phyloP scores from a whole-genome alignment of 2,797 vertebrate species.

The Typhlichthys eigenmanni region DNA sequence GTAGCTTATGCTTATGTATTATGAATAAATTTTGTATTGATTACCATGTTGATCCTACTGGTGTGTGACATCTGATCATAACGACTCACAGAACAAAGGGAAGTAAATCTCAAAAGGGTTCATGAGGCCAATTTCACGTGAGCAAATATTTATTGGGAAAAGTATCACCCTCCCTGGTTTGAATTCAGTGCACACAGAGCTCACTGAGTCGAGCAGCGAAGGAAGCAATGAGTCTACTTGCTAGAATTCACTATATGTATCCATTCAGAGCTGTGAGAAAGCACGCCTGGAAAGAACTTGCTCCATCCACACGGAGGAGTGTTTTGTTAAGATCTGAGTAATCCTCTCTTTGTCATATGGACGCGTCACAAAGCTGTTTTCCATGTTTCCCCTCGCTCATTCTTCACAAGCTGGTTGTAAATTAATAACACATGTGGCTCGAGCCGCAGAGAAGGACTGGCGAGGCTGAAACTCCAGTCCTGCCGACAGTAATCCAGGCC shows the following conservation, averaged over 20 bases:
- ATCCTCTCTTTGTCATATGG: constrained; percentile 72
- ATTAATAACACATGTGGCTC: constrained; percentile 78
- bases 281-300: constrained; percentile 31
- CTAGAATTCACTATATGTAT: constrained; percentile 40
- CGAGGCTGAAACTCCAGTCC: constrained; percentile 71
- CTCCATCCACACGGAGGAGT: constrained; percentile 47
- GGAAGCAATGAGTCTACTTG: constrained; percentile 32
- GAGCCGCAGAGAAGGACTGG: constrained; percentile 63
- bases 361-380: constrained; percentile 81
- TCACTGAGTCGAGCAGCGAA: constrained; percentile 53
- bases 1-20: neutral
- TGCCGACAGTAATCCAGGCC: constrained; percentile 72
- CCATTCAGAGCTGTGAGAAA: constrained; percentile 52
- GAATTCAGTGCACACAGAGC: constrained; percentile 56
- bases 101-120: constrained; percentile 52
- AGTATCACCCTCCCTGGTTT: constrained; percentile 21
- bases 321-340: constrained; percentile 63
- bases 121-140: constrained; percentile 47
- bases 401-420: constrained; percentile 76
- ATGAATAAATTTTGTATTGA: neutral
- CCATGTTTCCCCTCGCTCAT: constrained; percentile 57
- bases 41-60: neutral
- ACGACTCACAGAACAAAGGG: constrained; percentile 44
- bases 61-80: constrained; percentile 34
- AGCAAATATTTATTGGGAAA: constrained; percentile 47